phyloP scores from a whole-genome alignment of 2,888 invertebrate species.

The Drosophila picticornis region DNA sequence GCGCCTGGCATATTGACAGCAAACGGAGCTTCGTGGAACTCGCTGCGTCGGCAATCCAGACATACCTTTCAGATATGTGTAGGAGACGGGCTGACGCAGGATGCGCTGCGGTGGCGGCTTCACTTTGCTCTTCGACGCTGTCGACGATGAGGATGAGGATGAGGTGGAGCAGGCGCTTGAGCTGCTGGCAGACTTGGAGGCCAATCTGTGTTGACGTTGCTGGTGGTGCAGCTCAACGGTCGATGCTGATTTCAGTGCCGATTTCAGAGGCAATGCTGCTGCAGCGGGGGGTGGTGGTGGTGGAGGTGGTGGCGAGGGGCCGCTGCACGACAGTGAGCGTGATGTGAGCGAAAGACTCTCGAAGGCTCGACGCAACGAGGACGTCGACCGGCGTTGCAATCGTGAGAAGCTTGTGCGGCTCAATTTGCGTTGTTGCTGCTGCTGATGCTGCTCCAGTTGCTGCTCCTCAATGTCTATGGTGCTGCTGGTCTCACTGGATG shows the following conservation, averaged over 20 bases:
- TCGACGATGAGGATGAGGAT: slow-evolving; percentile 30
- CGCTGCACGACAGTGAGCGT: slow-evolving; percentile 89
- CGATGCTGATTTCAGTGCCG: slow-evolving; percentile 78
- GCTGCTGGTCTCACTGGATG: slow-evolving; percentile 88
- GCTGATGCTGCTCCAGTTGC: slow-evolving; percentile 51
- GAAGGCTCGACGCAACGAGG: slow-evolving; percentile 90
- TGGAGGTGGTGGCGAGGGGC: slow-evolving; percentile 82
- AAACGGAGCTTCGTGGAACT: slow-evolving; percentile 88
- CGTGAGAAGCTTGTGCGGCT: slow-evolving; percentile 82
- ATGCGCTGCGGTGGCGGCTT: slow-evolving; percentile 90
- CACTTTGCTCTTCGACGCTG: slow-evolving; percentile 54
- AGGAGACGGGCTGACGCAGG: slow-evolving; percentile 91
- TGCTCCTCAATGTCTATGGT: slow-evolving; percentile 86
- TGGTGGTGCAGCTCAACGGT: slow-evolving; percentile 74
- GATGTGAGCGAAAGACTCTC: slow-evolving; percentile 89
- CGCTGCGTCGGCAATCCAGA: slow-evolving; percentile 93
- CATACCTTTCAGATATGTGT: slow-evolving; percentile 92
- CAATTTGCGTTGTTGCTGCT: slow-evolving; percentile 60
- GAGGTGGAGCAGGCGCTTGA: slow-evolving; percentile 57
- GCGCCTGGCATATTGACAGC: slow-evolving; percentile 83
- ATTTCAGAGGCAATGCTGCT: slow-evolving; percentile 70
- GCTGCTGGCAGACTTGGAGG: slow-evolving; percentile 52
- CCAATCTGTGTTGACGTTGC: slow-evolving; percentile 28
- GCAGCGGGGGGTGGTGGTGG: slow-evolving; percentile 41
- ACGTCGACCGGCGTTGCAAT: slow-evolving; percentile 87